These are phyloP conservation scores for Thalpophila matura DNA, from an alignment of 2,888 invertebrate species.

Conservation along the genomic window DNA sequence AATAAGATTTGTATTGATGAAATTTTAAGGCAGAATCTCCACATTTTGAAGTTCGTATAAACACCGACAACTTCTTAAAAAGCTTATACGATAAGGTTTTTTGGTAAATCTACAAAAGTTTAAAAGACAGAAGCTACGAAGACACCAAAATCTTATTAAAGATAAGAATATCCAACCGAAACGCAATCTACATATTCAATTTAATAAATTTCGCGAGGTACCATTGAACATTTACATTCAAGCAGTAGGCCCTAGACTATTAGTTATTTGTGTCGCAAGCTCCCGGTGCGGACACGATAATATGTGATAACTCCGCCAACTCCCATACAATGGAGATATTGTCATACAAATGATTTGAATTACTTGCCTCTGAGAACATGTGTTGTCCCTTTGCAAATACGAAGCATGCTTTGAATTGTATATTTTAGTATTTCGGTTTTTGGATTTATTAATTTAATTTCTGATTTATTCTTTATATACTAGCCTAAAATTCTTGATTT, in stretches of 20 bases:
- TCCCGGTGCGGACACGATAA: constrained; percentile 64
- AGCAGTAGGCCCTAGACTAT: constrained; percentile 54
- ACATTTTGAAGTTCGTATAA: too few relatives aligned
- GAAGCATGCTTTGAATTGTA: constrained; percentile 17
- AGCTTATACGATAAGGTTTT: too few relatives aligned
- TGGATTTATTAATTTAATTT: constrained; percentile 1
- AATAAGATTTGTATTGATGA: too few relatives aligned
- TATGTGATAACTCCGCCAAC: constrained; percentile 70
- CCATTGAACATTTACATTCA: constrained; percentile 67
- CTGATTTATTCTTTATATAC: neutral
- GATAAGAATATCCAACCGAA: neutral
- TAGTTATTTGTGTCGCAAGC: constrained; percentile 69
- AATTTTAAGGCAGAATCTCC: too few relatives aligned
- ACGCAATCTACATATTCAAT: constrained; percentile 29
- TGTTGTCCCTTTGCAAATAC: constrained; percentile 40
- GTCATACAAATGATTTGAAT: constrained; percentile 68
- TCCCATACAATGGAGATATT: constrained; percentile 70
- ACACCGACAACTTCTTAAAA: too few relatives aligned
- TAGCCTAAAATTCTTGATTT: too few relatives aligned
- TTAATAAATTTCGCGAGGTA: constrained; percentile 37
- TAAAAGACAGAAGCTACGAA: neutral
- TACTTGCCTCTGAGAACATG: constrained; percentile 46
- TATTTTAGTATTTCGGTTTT: constrained; percentile 9
- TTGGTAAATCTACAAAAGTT: too few relatives aligned
- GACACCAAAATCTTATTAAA: neutral